Percentiles rank a stretch among this genome's conserved stretches.
Evolutionary conservation across 2,797 vertebrate species (phyloP).

Genomic region (Morelia viridis): DNA sequence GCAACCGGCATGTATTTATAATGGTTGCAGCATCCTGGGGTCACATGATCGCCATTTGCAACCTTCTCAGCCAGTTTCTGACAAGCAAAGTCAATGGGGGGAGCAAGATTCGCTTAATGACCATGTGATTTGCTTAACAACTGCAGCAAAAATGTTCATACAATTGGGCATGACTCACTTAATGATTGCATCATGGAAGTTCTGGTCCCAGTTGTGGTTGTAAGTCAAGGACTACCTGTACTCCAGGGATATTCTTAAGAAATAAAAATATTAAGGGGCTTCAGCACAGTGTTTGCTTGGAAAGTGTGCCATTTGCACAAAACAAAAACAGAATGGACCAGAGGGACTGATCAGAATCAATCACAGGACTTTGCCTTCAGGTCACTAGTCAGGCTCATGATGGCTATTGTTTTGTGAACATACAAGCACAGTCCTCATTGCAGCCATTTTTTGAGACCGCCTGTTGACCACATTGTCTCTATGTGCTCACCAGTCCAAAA

Average conservation of each 20-base stretch:
- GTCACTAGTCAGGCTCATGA: background rate
- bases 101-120: no score
- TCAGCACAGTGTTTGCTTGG: background rate
- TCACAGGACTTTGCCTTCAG: background rate
- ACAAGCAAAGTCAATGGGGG: no score
- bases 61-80: no score
- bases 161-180: no score
- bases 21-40: no score
- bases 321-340: background rate
- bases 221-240: no score
- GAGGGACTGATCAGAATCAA: background rate
- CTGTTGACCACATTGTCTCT: background rate
- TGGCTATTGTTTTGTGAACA: background rate
- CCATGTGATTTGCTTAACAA: no score
- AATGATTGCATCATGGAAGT: no score
- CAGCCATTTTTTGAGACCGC: background rate
- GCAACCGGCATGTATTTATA: no score
- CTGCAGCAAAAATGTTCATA: no score
- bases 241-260: background rate
- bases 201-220: no score
- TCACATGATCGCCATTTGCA: no score
- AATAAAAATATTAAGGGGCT: background rate
- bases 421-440: background rate
- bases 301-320: background rate
- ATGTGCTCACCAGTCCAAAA: background rate